A percentile compares a stretch with the other conserved stretches of the same genome.
Evolutionary conservation across 2,888 invertebrate species (phyloP).

Genomic region (Nematopogon swammerdamellus): DNA sequence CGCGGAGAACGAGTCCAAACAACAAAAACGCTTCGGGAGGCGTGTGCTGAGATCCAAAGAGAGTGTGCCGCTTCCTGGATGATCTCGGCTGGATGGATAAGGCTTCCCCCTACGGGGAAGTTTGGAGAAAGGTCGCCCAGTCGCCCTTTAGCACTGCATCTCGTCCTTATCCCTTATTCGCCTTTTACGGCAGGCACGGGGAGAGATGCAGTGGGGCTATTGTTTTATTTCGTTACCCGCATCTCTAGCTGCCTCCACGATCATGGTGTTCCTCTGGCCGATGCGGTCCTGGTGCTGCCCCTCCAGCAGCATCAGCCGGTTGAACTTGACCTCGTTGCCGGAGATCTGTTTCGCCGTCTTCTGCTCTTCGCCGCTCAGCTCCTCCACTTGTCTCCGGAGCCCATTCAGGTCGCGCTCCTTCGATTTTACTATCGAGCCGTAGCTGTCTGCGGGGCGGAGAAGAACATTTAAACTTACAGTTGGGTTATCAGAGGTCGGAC

Average conservation of each 20-base stretch:
- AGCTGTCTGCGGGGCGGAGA: slow-evolving; percentile 25
- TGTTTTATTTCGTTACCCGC: slow-evolving; percentile 29
- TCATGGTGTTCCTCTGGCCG: slow-evolving; percentile 32
- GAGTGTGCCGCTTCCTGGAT: too few relatives aligned
- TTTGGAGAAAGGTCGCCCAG: too few relatives aligned
- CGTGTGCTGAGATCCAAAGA: too few relatives aligned
- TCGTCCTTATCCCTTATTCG: too few relatives aligned
- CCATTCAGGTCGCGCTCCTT: slow-evolving; percentile 39
- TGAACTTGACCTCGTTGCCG: slow-evolving; percentile 38
- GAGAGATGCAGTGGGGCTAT: too few relatives aligned
- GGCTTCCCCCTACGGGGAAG: too few relatives aligned
- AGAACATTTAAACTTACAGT: not conserved
- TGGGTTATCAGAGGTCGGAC: too few relatives aligned
- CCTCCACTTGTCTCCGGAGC: slow-evolving; percentile 33
- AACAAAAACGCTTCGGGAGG: too few relatives aligned
- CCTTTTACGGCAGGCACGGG: too few relatives aligned
- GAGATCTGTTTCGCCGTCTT: slow-evolving; percentile 42
- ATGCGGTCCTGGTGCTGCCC: slow-evolving; percentile 48
- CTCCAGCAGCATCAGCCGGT: slow-evolving; percentile 36
- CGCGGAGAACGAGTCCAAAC: too few relatives aligned
- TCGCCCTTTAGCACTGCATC: too few relatives aligned
- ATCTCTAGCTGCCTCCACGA: slow-evolving; percentile 34
- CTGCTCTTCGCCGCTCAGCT: slow-evolving; percentile 42
- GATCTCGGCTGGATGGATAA: too few relatives aligned
- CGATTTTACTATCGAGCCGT: slow-evolving; percentile 28